Evolutionary conservation across 2,888 invertebrate genomes (phyloP).

Genomic region (Tryphoninae sp.): DNA sequence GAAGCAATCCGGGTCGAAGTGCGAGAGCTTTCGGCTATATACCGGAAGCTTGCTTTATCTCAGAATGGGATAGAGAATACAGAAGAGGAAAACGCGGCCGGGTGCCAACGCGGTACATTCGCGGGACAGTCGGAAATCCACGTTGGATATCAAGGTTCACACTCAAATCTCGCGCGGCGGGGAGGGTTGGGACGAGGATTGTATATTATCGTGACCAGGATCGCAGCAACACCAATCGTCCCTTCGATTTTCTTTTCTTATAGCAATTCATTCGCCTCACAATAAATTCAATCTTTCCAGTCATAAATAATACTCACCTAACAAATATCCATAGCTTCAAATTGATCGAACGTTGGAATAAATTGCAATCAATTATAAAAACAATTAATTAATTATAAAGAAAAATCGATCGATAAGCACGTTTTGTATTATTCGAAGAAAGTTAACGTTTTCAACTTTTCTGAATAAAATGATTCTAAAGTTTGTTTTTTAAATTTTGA

Average conservation of each 20-base stretch:
- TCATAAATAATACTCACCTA: too few species aligned
- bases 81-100: constrained; percentile 9
- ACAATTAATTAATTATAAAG: too few species aligned
- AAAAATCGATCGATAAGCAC: too few species aligned
- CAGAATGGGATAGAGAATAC: constrained; percentile 2
- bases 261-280: not conserved
- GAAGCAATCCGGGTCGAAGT: constrained; percentile 52
- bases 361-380: too few species aligned
- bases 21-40: constrained; percentile 31
- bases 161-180: constrained; percentile 19
- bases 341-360: too few species aligned
- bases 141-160: constrained; percentile 48
- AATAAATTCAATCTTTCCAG: not conserved
- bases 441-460: too few species aligned
- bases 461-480: too few species aligned
- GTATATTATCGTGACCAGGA: constrained; percentile 16
- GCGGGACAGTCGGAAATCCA: constrained; percentile 46
- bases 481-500: too few species aligned
- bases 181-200: not conserved
- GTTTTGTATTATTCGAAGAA: too few species aligned
- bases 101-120: constrained; percentile 39
- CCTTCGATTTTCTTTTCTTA: constrained; percentile 7
- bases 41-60: constrained; percentile 58
- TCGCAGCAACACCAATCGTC: constrained; percentile 34
- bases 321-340: too few species aligned